Conservation (phyloP, 2,113 vertebrate genomes). For the Aramus guarauna region DNA sequence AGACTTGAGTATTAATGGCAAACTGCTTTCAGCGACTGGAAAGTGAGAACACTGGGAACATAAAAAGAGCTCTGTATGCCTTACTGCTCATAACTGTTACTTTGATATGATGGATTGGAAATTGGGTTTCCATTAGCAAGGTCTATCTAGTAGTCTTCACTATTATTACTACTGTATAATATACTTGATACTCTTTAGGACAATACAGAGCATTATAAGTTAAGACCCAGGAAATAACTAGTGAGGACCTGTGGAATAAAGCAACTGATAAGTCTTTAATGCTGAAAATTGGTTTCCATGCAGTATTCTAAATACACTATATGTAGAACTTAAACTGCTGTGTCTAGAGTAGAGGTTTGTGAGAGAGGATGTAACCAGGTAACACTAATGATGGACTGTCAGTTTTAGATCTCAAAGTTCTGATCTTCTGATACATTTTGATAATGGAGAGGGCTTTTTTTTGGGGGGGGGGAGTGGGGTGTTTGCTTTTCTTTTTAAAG, state of each 20-base stretch:
- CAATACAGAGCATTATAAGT: neutral
- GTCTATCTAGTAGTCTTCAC: neutral
- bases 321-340: neutral
- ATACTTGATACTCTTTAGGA: neutral
- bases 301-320: neutral
- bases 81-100: neutral
- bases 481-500: neutral
- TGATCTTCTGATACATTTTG: neutral
- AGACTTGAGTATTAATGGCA: neutral
- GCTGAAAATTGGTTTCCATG: neutral
- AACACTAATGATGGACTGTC: neutral
- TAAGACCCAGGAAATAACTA: neutral
- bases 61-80: neutral
- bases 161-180: neutral
- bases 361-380: neutral
- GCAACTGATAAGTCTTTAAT: neutral
- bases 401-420: neutral
- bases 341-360: neutral
- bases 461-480: too few relatives aligned
- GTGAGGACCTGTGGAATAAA: neutral
- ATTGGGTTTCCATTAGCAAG: neutral
- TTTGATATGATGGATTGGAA: neutral
- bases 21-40: neutral
- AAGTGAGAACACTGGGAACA: neutral
- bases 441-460: neutral